These are phyloP conservation scores for Subanguina moxae DNA, from an alignment of 1,140 invertebrate genomes.

Conservation along the genomic window DNA sequence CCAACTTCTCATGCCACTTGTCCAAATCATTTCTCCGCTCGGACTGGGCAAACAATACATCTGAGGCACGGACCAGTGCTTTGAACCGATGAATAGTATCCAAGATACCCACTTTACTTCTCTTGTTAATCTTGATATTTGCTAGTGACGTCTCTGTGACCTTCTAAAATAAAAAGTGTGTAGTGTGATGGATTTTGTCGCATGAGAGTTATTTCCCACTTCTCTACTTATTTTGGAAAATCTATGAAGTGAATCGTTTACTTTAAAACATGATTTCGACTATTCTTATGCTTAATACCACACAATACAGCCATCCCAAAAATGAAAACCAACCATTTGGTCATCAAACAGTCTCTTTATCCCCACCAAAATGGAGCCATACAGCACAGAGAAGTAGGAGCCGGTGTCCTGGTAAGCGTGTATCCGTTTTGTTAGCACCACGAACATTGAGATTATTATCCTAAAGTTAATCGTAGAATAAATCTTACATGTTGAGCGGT, in stretches of 20 bases:
- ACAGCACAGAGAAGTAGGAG: no score
- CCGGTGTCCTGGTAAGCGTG: no score
- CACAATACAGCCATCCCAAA: constrained; percentile 69
- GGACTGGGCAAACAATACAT: no score
- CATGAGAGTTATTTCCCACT: constrained; percentile 40
- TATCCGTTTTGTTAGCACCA: no score
- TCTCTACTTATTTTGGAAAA: constrained; percentile 33
- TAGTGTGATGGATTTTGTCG: constrained; percentile 30
- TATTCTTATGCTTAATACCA: constrained; percentile 86
- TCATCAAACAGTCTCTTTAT: no score
- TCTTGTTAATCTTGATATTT: constrained; percentile 87
- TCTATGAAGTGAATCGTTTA: constrained; percentile 14
- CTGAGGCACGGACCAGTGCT: no score
- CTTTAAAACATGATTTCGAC: constrained; percentile 75
- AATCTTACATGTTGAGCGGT: constrained; percentile 27
- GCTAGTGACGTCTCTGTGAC: constrained; percentile 71
- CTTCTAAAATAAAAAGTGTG: constrained; percentile 60
- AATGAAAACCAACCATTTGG: no score
- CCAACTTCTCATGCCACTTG: no score
- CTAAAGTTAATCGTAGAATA: constrained; percentile 10
- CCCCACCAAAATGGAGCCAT: no score
- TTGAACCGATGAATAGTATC: constrained; percentile 81
- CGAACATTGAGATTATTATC: no score
- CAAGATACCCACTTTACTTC: constrained; percentile 83
- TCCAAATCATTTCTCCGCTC: no score